Conservation (phyloP, 2,113 vertebrate genomes). For the Xiphophorus maculatus region DNA sequence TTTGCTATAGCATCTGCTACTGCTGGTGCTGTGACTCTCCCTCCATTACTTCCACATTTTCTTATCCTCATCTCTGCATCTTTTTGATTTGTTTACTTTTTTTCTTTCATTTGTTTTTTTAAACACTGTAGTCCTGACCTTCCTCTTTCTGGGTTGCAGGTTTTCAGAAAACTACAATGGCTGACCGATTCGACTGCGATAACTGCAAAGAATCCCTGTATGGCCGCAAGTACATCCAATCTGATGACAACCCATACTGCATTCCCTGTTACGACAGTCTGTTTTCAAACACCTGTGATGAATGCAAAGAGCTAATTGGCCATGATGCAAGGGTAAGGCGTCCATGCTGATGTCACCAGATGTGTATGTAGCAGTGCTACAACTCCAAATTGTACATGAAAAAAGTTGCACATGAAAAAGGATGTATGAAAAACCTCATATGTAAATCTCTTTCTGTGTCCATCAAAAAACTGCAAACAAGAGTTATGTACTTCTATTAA, state of each 20-base stretch:
- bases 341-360: conserved; percentile 26
- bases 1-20: background rate
- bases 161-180: conserved; percentile 81
- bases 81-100: background rate
- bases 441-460: background rate
- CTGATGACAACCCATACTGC: conserved; percentile 91
- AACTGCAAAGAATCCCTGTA: conserved; percentile 97
- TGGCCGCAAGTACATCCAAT: conserved; percentile 97
- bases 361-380: conserved; percentile 24
- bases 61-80: background rate
- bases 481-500: too few relatives aligned
- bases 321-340: conserved; percentile 93
- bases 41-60: too few relatives aligned
- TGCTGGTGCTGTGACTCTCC: background rate
- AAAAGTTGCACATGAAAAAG: too few relatives aligned
- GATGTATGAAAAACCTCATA: background rate
- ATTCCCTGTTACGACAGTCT: conserved; percentile 96
- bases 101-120: background rate
- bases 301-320: conserved; percentile 97
- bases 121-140: background rate
- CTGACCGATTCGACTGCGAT: conserved; percentile 93
- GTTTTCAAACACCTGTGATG: conserved; percentile 96
- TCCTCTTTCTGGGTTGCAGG: conserved; percentile 45
- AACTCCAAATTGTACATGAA: conserved; percentile 9
- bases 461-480: too few relatives aligned